Conservation (phyloP, 2,888 invertebrate genomes). For the Drepana falcataria region DNA sequence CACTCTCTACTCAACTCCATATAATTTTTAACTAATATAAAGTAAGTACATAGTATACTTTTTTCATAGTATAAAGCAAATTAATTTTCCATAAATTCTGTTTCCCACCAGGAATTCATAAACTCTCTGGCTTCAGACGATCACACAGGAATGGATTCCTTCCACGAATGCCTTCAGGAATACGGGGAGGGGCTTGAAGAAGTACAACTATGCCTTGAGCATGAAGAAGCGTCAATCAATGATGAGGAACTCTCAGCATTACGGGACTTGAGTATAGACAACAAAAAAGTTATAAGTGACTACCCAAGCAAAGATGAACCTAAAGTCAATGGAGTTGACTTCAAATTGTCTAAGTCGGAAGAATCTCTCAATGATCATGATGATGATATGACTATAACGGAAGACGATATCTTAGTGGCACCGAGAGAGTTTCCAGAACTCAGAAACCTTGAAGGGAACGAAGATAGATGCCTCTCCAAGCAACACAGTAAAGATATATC, state of each 20-base stretch:
- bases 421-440: constrained; percentile 58
- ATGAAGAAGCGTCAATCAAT: constrained; percentile 76
- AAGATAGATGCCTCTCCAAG: constrained; percentile 54
- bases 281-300: constrained; percentile 38
- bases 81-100: too few relatives aligned
- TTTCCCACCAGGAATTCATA: constrained; percentile 75
- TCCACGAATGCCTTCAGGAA: constrained; percentile 82
- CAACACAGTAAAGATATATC: constrained; percentile 74
- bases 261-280: constrained; percentile 67
- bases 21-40: too few relatives aligned
- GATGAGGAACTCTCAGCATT: constrained; percentile 70
- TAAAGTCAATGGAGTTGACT: constrained; percentile 51
- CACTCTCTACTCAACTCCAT: too few relatives aligned
- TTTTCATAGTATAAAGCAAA: too few relatives aligned
- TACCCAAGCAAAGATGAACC: constrained; percentile 21
- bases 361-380: constrained; percentile 67
- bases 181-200: constrained; percentile 81
- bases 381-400: constrained; percentile 73
- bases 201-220: constrained; percentile 80
- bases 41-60: too few relatives aligned
- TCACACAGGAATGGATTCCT: constrained; percentile 81
- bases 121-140: constrained; percentile 80
- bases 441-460: constrained; percentile 49
- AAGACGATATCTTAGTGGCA: constrained; percentile 59
- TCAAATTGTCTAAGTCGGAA: constrained; percentile 62